Evolutionary conservation across 1,140 invertebrate species (phyloP).

Genomic region (Camponotus floridanus): DNA sequence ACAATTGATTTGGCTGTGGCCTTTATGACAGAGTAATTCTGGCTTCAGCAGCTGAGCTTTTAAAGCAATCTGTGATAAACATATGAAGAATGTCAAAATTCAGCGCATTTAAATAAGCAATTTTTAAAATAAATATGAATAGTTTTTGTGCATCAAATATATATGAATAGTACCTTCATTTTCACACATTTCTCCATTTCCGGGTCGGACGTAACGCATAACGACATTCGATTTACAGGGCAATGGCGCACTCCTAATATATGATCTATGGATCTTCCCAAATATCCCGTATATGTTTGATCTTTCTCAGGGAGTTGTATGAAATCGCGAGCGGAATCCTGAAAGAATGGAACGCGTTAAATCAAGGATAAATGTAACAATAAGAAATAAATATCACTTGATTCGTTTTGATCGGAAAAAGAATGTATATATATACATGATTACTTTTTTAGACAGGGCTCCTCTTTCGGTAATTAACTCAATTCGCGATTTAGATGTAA

Average conservation of each 20-base stretch:
- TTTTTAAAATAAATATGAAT: not conserved
- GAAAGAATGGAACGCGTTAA: slow-evolving; percentile 58
- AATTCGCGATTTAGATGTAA: no score
- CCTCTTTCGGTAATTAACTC: no score
- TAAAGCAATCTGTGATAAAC: slow-evolving; percentile 90
- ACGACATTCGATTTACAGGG: slow-evolving; percentile 91
- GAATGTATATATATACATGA: no score
- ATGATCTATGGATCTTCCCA: slow-evolving; percentile 88
- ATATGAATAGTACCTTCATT: slow-evolving; percentile 92
- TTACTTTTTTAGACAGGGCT: no score
- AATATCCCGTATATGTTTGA: slow-evolving; percentile 89
- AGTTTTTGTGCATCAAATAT: slow-evolving; percentile 64
- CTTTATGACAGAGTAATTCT: slow-evolving; percentile 94
- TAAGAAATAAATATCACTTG: not conserved
- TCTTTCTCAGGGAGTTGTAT: slow-evolving; percentile 87
- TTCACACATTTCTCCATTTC: slow-evolving; percentile 97
- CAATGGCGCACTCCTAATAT: slow-evolving; percentile 93
- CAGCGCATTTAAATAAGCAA: slow-evolving; percentile 27
- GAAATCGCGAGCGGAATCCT: slow-evolving; percentile 91
- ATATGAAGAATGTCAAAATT: not conserved
- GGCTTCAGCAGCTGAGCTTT: slow-evolving; percentile 96
- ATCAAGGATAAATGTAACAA: slow-evolving; percentile 28
- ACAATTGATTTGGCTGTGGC: slow-evolving; percentile 94
- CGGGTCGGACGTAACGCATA: slow-evolving; percentile 96
- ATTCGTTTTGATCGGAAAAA: no score